Base-by-base conservation (phyloP, 2,888 invertebrate genomes). In the Amblyteles armatorius region DNA sequence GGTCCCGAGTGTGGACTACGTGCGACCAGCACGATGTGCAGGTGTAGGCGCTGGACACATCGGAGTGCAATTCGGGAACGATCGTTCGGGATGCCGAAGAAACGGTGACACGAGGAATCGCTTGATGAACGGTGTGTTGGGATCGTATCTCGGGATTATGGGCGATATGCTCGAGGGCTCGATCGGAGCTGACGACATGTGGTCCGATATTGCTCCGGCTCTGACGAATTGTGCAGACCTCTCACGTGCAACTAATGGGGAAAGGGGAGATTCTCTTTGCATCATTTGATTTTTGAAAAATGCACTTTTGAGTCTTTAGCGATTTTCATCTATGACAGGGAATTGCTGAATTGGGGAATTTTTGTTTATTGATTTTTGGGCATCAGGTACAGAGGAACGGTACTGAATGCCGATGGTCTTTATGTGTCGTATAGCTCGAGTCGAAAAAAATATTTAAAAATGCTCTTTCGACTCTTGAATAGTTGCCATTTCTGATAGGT, bases 171-270 rank as follows among this genome's bases (percentile, higher is more conserved):
- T 82, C 33, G 77, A 72, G 77, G 67, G 48, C 55, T 67, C 72
- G 67, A 78, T 65, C 48, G 33, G 65, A 78, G 82, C 55, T 78
- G 72, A 78, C 72, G 82, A 78, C 77, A 82, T 78, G 52, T 65
- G 29, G 77, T 22, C 52, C 26, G 67, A 11, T 65, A 55, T 77
- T 82, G 50, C 72, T 67, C 11, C 22, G 48, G 71, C 33, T 72
- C 44, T 44, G 19, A 55, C 33, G 55, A 78, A 55, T 69, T 71
- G 55, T 65, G 48, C 29, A 4, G 55, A 26, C 36, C 22, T 63
- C 65, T 73, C 19, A 9, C 19, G 19, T 44, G 52, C 13, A 33
- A 50, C 7, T 48, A 26, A 77, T 19, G 3, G 22, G 36, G 11
- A n/a, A n/a, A 40, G 11, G 44, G 52, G 26, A 33, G 48, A 60